phyloP scores from a whole-genome alignment of 2,797 vertebrate species.

The Buphagus erythrorhynchus region DNA sequence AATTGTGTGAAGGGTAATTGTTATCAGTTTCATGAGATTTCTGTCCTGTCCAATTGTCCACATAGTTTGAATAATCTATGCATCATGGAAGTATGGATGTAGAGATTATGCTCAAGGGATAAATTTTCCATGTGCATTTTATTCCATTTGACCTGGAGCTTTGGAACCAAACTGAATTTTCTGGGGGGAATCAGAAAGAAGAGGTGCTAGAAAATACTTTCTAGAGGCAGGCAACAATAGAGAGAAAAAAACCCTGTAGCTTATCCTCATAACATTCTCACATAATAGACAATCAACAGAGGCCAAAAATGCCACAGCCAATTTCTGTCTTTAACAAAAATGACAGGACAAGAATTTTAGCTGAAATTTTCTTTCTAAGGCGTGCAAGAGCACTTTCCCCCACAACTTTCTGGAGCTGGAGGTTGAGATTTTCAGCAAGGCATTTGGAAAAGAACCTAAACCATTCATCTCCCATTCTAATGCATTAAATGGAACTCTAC shows the following conservation, averaged over 20 bases:
- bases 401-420: background rate
- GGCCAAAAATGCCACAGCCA: background rate
- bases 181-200: background rate
- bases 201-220: background rate
- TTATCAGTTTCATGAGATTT: background rate
- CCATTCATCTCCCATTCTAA: background rate
- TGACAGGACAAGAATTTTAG: background rate
- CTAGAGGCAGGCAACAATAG: background rate
- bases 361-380: background rate
- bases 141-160: background rate
- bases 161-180: background rate
- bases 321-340: background rate
- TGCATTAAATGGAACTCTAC: background rate
- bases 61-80: background rate
- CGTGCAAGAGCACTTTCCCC: background rate
- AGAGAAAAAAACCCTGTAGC: background rate
- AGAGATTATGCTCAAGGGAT: background rate
- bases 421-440: background rate
- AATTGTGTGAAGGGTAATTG: constrained; percentile 3
- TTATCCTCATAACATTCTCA: background rate
- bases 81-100: background rate
- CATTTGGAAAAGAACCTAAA: background rate
- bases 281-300: background rate
- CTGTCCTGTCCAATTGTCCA: background rate
- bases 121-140: background rate